These are phyloP conservation scores for Plutella xylostella DNA, from an alignment of 2,888 invertebrate species.

Conservation along the genomic window DNA sequence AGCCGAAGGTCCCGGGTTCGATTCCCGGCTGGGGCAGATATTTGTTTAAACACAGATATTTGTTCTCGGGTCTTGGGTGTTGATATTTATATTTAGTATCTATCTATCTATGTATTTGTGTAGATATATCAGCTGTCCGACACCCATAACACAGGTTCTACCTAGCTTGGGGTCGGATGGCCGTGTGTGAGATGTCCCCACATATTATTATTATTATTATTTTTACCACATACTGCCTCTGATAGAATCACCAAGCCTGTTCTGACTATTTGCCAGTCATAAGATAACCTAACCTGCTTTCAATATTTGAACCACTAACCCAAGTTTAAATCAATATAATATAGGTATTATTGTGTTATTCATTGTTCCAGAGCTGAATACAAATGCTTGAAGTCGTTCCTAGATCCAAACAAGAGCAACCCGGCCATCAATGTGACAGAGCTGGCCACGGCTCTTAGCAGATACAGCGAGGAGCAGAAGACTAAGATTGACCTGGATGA, in stretches of 20 bases:
- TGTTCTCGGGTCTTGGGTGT: too few relatives aligned
- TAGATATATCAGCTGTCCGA: too few relatives aligned
- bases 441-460: constrained; percentile 42
- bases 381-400: constrained; percentile 40
- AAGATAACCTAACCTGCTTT: neutral
- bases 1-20: too few relatives aligned
- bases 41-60: too few relatives aligned
- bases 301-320: neutral
- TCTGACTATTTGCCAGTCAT: too few relatives aligned
- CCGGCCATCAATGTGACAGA: constrained; percentile 48
- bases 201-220: neutral
- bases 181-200: too few relatives aligned
- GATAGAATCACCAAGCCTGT: neutral
- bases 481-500: constrained; percentile 57
- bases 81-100: too few relatives aligned
- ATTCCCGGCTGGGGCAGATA: too few relatives aligned
- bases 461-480: constrained; percentile 51
- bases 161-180: too few relatives aligned
- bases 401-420: constrained; percentile 51
- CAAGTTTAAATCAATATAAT: neutral
- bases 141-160: too few relatives aligned
- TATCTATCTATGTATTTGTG: too few relatives aligned
- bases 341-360: neutral
- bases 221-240: neutral
- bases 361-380: constrained; percentile 39